These are phyloP conservation scores for Mesitornis unicolor DNA, from an alignment of 2,113 vertebrate species.

Conservation along the genomic window DNA sequence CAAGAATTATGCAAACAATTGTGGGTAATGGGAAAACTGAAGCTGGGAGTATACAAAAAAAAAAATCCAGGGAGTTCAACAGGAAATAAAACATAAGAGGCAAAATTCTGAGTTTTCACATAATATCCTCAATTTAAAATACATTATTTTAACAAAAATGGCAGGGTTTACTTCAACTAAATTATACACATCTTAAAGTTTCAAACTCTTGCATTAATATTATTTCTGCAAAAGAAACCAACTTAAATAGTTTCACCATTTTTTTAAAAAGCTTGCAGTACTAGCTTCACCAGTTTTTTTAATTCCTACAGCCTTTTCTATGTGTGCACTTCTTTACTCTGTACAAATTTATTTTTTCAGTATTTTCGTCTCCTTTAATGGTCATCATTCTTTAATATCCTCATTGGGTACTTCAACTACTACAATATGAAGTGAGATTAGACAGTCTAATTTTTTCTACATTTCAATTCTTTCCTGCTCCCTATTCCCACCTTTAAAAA, in stretches of 20 bases:
- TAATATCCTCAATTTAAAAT: not conserved
- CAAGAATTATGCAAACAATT: not conserved
- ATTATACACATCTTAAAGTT: not conserved
- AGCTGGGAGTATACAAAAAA: not conserved
- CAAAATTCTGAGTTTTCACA: not conserved
- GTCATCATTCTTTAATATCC: not conserved
- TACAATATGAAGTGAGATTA: not conserved
- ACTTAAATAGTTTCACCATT: not conserved
- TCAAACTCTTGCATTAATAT: not conserved
- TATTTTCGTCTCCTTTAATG: not conserved
- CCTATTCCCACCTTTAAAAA: not conserved
- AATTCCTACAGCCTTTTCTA: not conserved
- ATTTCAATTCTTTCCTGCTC: not conserved
- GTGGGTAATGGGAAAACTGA: not conserved
- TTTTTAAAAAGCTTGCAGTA: not conserved
- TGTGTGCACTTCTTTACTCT: not conserved
- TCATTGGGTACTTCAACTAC: not conserved
- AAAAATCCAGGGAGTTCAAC: not conserved
- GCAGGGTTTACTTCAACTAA: not conserved
- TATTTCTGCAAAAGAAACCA: not conserved
- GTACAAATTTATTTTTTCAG: not conserved
- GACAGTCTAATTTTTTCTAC: not conserved
- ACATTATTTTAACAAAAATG: not conserved
- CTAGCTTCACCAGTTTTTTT: not conserved
- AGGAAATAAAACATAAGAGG: not conserved